Base-by-base conservation (phyloP, 1,140 invertebrate genomes). In the Drosophila prosaltans region DNA sequence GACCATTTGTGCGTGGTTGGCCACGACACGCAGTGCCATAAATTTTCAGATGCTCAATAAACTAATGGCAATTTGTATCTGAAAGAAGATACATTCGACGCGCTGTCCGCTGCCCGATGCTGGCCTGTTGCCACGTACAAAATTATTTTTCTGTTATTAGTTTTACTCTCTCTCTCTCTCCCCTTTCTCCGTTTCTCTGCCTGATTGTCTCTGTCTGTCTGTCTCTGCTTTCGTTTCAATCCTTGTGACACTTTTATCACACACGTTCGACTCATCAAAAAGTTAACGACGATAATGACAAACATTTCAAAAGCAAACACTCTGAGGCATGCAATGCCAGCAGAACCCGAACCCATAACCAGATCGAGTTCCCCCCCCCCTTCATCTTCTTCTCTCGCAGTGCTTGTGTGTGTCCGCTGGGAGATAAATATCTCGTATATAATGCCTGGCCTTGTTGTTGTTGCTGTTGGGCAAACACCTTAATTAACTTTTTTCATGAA, bases 271-370 rank as follows among this genome's bases (percentile, higher is more conserved):
- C 85, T 89, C 84, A 89, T 90, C 84, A 89, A 78, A 90, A 89
- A 89, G 84, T 89, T 89, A 89, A 89, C 84, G 84, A 81, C 61
- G 81, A 86, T 89, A 89, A 89, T 90, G 84, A 89, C 84, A 89
- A 89, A 90, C 80, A 89, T 89, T 89, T 89, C 72, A 86, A 89
- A 86, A 71, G 84, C 80, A 86, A 88, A 86, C 83, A 88, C 83
- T 76, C 64, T 48, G 45, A 58, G 77, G 66, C 65, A 80, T 61
- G 60, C 70, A 74, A 74, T 41, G 61, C 45, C 21, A 16, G 7
- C 65, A 54, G 70, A 69, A 61, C 48, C 48, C 54, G 54, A 80
- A 64, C 75, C 58, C 48, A 59, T 59, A 80, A 64, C 75, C 58
- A 74, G 71, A 61, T 69, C 58, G 61, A 40, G 39, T 39, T 21